Base-by-base conservation (phyloP, 2,797 vertebrate species). In the Clarias platycephalus region DNA sequence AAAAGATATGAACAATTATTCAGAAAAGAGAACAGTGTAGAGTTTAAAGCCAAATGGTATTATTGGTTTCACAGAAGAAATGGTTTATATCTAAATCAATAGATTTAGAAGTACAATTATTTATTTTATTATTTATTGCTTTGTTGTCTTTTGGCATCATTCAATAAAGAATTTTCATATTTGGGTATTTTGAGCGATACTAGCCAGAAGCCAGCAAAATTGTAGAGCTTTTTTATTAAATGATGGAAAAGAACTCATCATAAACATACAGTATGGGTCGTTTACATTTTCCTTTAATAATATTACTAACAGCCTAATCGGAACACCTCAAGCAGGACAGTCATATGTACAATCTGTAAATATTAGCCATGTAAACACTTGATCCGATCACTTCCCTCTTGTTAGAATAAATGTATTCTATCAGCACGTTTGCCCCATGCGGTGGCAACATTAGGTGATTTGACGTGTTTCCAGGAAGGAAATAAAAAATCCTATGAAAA, bases 31-130 rank as follows among this genome's bases (percentile, higher is more conserved):
- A 76, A 18, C 1, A 55, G n/a, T 63, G 15, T 24, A 78, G 13
- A 13, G 26, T 55, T 82, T 49, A 26, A 84, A 82, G 68, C 74
- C 62, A 58, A 74, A 85, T 79, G 12, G 12, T 16, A 16, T 78
- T 22, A n/a, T 0, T 58, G 53, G 55, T 34, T 34, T 60, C 8
- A 34, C 3, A 24, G 55, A 24, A 34, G 12, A 31, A 31, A 18
- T 76, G 53, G 1, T 34, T 24, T 40, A 72, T 72, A 49, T 71
- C 5, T 60, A 34, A 76, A 34, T 3, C 26, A 58, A 58, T 58
- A 76, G 5, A 58, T 6, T 12, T 22, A 76, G 13, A n/a, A n/a
- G 12, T 53, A 58, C 8, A 58, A 4, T 2, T 24, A 16, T 75
- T 77, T 53, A 10, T 83, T 76, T 57, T 18, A 57, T n/a, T 31